phyloP scores from a whole-genome alignment of 2,113 vertebrate genomes.

The Antechinus stuartii region DNA sequence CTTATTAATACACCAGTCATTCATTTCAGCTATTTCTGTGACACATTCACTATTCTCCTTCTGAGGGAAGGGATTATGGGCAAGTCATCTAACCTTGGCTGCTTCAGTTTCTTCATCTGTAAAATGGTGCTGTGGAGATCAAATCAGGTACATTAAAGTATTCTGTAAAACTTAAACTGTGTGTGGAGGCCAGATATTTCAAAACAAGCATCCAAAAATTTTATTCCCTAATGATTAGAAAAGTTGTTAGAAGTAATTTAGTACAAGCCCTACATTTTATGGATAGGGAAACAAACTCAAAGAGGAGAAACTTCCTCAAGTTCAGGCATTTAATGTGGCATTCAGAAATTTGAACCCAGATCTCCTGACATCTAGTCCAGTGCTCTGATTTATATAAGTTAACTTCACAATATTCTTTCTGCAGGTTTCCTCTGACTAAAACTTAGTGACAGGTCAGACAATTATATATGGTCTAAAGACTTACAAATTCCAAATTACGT shows the following conservation, averaged over 20 bases:
- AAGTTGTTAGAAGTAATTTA: not conserved
- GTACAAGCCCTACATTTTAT: not conserved
- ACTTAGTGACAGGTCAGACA: not conserved
- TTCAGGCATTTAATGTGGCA: not conserved
- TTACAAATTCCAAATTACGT: conserved; percentile 21
- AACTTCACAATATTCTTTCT: not conserved
- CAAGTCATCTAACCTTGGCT: not conserved
- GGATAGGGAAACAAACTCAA: not conserved
- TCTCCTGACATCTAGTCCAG: not conserved
- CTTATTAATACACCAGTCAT: not conserved
- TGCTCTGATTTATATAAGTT: not conserved
- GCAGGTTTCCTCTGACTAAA: not conserved
- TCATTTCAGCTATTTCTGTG: not conserved
- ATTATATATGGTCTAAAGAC: conserved; percentile 10
- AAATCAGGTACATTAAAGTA: not conserved
- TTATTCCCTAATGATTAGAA: not conserved
- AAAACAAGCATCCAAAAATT: not conserved
- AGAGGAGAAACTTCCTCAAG: not conserved
- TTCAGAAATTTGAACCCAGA: not conserved
- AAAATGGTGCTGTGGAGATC: not conserved
- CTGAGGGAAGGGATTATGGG: not conserved
- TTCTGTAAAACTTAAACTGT: not conserved
- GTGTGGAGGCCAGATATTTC: no score
- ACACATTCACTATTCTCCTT: not conserved
- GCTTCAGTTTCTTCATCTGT: not conserved